Evolutionary conservation across 1,140 invertebrate species (phyloP).

Genomic region (Hydropsyche tenuis): DNA sequence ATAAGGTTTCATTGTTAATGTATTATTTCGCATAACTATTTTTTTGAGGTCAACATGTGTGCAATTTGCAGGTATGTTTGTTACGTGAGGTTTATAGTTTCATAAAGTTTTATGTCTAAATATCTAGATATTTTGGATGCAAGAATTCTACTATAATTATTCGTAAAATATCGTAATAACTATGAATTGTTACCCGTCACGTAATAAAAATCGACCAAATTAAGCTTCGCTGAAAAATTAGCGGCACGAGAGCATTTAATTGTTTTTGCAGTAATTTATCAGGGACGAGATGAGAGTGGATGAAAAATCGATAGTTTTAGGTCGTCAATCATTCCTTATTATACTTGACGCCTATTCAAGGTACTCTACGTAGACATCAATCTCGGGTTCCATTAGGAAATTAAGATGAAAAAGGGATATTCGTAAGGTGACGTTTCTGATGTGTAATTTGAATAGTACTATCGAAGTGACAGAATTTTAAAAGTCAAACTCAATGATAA

Average conservation of each 20-base stretch:
- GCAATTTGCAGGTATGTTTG: too few species aligned
- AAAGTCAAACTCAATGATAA: too few species aligned
- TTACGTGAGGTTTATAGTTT: too few species aligned
- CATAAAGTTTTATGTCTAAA: too few species aligned
- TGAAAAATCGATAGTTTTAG: conserved; percentile 10
- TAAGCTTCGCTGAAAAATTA: neutral
- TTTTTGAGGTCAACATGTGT: too few species aligned
- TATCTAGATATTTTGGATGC: too few species aligned
- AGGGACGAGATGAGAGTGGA: neutral
- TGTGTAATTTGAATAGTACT: neutral
- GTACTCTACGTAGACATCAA: conserved; percentile 6
- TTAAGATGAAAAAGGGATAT: conserved; percentile 1
- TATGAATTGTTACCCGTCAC: too few species aligned
- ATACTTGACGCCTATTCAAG: conserved; percentile 13
- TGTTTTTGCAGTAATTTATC: neutral
- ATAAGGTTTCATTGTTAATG: neutral
- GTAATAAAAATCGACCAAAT: too few species aligned
- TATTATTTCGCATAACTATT: neutral
- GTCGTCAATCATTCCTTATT: conserved; percentile 21
- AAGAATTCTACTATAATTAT: too few species aligned
- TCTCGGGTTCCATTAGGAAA: conserved; percentile 14
- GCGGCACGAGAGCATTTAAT: neutral
- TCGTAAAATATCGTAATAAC: too few species aligned
- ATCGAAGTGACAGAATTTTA: neutral
- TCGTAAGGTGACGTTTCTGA: neutral